Evolutionary conservation across 2,888 invertebrate species (phyloP).

Genomic region (Gasteruption jaculator): DNA sequence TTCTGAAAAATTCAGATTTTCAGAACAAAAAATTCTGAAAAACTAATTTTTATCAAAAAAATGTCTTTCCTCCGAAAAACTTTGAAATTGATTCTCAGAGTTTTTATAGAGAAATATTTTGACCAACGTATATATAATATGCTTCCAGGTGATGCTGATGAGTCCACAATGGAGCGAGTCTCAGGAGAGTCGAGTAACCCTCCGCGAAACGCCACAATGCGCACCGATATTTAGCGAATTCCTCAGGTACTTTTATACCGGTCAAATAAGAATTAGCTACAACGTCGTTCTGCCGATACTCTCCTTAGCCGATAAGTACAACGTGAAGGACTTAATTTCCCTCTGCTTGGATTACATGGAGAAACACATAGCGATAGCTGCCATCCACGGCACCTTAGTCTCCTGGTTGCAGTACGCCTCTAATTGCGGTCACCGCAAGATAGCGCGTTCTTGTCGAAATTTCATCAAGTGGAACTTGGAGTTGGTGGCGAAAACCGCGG

Average conservation of each 20-base stretch:
- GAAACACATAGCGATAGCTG: constrained; percentile 79
- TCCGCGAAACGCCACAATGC: constrained; percentile 84
- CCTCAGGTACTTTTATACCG: constrained; percentile 86
- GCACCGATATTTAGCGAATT: constrained; percentile 83
- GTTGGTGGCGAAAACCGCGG: constrained; percentile 71
- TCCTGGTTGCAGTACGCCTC: constrained; percentile 90
- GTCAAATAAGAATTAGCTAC: constrained; percentile 80
- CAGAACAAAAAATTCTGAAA: no score
- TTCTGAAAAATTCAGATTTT: no score
- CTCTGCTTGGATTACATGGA: constrained; percentile 86
- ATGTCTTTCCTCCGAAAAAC: background rate
- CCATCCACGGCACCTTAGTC: constrained; percentile 74
- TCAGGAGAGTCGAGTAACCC: constrained; percentile 74
- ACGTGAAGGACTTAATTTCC: constrained; percentile 82
- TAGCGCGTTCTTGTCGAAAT: constrained; percentile 72
- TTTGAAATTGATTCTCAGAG: background rate
- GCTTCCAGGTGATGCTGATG: constrained; percentile 94
- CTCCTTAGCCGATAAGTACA: constrained; percentile 90
- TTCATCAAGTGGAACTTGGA: constrained; percentile 91
- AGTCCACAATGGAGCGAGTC: constrained; percentile 91
- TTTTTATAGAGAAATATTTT: background rate
- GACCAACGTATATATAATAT: background rate
- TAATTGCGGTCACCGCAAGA: constrained; percentile 72
- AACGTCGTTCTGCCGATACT: constrained; percentile 82
- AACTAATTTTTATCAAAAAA: constrained; percentile 4